Conservation (phyloP, 2,797 vertebrate species). For the Sarcoramphus papa region DNA sequence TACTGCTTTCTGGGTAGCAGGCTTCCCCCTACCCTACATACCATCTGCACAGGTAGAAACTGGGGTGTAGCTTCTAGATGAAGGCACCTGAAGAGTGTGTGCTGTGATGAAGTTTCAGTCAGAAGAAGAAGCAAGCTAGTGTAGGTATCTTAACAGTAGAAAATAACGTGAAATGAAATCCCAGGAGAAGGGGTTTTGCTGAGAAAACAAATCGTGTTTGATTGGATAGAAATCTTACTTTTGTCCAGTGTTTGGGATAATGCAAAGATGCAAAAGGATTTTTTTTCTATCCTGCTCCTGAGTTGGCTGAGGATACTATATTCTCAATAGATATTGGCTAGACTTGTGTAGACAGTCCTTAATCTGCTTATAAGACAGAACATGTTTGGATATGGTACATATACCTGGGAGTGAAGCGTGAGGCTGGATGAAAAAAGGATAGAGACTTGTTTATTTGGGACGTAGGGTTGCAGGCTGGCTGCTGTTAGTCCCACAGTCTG, state of each 20-base stretch:
- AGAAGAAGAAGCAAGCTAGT: neutral
- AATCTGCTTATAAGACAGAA: neutral
- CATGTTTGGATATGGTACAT: neutral
- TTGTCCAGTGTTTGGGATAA: neutral
- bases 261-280: neutral
- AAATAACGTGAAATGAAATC: constrained; percentile 33
- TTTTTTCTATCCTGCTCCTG: neutral
- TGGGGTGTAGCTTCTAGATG: constrained; percentile 9
- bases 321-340: neutral
- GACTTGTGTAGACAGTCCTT: neutral
- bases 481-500: constrained; percentile 73
- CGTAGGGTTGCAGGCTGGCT: constrained; percentile 58
- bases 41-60: constrained; percentile 26
- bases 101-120: constrained; percentile 8
- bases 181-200: neutral
- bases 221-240: neutral
- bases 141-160: constrained; percentile 11
- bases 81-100: neutral
- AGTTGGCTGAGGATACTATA: neutral
- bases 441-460: neutral
- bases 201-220: constrained; percentile 7
- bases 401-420: neutral
- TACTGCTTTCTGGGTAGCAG: constrained; percentile 44
- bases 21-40: neutral
- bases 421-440: constrained; percentile 12